Conservation (phyloP, 1,140 invertebrate species). For the Scaptodrosophila lebanonensis region DNA sequence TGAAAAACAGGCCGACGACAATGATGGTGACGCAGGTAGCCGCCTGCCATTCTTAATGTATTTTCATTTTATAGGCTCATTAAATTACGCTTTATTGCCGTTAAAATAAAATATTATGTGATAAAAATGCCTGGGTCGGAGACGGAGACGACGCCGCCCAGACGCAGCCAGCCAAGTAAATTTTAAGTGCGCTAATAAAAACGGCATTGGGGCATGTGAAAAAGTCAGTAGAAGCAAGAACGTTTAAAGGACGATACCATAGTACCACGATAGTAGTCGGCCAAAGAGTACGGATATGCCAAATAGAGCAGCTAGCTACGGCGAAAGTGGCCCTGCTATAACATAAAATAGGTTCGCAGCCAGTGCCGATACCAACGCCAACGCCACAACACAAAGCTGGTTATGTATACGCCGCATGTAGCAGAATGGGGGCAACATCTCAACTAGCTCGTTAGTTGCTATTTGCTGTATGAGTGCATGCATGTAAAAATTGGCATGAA, state of each 20-base stretch:
- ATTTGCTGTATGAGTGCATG: no score
- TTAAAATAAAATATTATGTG: slow-evolving; percentile 76
- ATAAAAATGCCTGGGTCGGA: slow-evolving; percentile 67
- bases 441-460: background rate
- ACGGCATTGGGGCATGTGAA: slow-evolving; percentile 2
- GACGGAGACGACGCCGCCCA: slow-evolving; percentile 17
- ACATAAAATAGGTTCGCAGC: background rate
- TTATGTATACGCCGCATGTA: background rate
- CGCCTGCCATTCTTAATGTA: slow-evolving; percentile 48
- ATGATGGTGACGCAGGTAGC: slow-evolving; percentile 19
- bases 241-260: background rate
- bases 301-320: no score
- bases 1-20: slow-evolving; percentile 10
- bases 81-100: slow-evolving; percentile 75
- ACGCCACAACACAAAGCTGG: background rate
- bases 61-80: slow-evolving; percentile 74
- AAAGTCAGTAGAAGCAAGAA: background rate
- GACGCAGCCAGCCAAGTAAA: slow-evolving; percentile 2
- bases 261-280: no score
- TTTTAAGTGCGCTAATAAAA: slow-evolving; percentile 50
- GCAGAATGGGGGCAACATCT: background rate
- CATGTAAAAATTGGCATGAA: no score
- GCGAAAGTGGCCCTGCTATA: no score
- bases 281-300: no score
- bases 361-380: no score